Conservation (phyloP, 2,888 invertebrate species). For the Lasioglossum oenotherae region DNA sequence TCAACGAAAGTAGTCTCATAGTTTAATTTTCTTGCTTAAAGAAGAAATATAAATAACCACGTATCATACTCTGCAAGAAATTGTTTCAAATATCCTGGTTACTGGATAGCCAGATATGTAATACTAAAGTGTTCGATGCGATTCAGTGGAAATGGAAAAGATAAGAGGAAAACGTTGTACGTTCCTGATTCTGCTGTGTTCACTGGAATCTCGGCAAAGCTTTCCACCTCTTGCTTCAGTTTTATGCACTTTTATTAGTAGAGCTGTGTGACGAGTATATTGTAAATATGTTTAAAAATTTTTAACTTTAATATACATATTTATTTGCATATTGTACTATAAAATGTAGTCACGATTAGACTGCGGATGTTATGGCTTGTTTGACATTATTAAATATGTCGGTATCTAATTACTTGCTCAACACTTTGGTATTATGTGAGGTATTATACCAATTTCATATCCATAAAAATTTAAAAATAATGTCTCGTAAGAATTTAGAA, state of each 20-base stretch:
- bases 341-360: not conserved
- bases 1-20: not conserved
- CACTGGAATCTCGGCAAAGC: constrained; percentile 43
- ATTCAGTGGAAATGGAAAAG: constrained; percentile 55
- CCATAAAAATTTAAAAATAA: no score
- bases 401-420: no score
- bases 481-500: no score
- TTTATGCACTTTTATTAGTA: not conserved
- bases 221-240: constrained; percentile 34
- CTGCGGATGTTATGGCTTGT: no score
- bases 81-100: constrained; percentile 61
- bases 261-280: constrained; percentile 25
- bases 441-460: no score
- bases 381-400: no score
- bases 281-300: constrained; percentile 1
- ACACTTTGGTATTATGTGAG: no score
- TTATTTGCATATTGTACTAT: not conserved
- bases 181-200: constrained; percentile 54
- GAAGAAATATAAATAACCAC: not conserved
- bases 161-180: constrained; percentile 71
- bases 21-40: not conserved
- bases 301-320: not conserved
- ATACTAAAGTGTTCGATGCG: constrained; percentile 54
- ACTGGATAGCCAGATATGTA: constrained; percentile 57
- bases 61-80: constrained; percentile 37